Base-by-base conservation (phyloP, 2,797 vertebrate species). In the Tangara arthus region DNA sequence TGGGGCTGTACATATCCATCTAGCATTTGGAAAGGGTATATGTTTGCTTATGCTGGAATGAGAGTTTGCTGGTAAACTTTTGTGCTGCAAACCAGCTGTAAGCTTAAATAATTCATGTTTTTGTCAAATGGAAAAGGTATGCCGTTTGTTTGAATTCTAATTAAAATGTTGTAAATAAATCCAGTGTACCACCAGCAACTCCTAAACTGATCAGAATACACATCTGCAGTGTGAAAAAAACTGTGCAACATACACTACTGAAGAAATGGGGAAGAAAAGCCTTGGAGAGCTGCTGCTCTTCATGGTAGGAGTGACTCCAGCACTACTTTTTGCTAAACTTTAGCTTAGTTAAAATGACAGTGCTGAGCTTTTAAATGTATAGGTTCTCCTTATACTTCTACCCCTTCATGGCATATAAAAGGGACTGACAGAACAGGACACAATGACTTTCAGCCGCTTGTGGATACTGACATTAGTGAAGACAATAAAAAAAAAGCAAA, bases 101-200 rank as follows among this genome's bases (percentile, higher is more conserved):
- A 91, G 28, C 16, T 23, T 59, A 55, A 76, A 70, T 35, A 75
- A 13, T 26, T 28, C 8, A 34, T 6, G 6, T 65, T 8, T 6
- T 85, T 52, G 20, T 13, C 37, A 49, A 81, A 56, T 37, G 23
- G 11, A 27, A 75, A 57, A 56, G 9, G 4, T 64, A 42, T 64
- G 12, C 15, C 44, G 7, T 8, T 63, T 80, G 15, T 79, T 60
- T 83, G 18, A 88, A 60, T 52, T 59, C 17, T 37, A 75, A 73
- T 68, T 15, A 68, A 91, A 90, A 57, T 11, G 5, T 32, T 80
- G 32, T 9, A n/a, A 55, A 70, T 44, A 80, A 82, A 83, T 77
- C 15, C 41, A 88, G 1, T 0, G 1, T 44, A 47, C 15, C 14
- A 37, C 4, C n/a, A 86, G 20, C 6, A 68, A 1, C 17, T 39